Conservation (phyloP, 64 coral and sea anemone species). For the Actinia tenebrosa region DNA sequence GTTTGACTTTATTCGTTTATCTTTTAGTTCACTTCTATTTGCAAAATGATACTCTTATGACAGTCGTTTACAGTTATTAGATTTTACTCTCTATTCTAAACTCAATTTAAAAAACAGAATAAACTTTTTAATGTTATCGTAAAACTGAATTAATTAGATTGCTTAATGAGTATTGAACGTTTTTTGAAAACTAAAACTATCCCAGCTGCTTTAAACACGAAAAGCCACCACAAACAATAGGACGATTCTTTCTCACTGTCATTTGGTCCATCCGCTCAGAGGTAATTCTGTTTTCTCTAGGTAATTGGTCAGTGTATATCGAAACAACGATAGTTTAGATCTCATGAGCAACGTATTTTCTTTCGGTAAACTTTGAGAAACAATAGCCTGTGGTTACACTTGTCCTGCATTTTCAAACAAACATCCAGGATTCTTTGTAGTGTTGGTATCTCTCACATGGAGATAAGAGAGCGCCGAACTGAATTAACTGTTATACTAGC, state of each 20-base stretch:
- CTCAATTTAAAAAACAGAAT: background rate
- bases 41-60: background rate
- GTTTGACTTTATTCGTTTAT: background rate
- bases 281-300: background rate
- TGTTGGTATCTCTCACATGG: background rate
- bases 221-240: background rate
- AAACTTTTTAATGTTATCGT: background rate
- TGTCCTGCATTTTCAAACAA: background rate
- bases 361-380: background rate
- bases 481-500: background rate
- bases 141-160: slow-evolving; percentile 3
- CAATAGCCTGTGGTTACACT: background rate
- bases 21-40: background rate
- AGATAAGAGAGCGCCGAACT: slow-evolving; percentile 3
- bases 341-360: background rate
- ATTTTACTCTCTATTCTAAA: background rate
- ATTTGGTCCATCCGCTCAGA: background rate
- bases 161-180: background rate
- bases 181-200: background rate
- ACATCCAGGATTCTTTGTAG: background rate
- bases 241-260: background rate
- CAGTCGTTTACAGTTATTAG: background rate
- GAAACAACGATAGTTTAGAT: slow-evolving; percentile 9
- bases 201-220: background rate
- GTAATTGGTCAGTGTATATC: background rate